Evolutionary conservation across 2,797 vertebrate species (phyloP), one percentile per base, ranked within the genome.

Genomic region (Sebastes itinus): DNA sequence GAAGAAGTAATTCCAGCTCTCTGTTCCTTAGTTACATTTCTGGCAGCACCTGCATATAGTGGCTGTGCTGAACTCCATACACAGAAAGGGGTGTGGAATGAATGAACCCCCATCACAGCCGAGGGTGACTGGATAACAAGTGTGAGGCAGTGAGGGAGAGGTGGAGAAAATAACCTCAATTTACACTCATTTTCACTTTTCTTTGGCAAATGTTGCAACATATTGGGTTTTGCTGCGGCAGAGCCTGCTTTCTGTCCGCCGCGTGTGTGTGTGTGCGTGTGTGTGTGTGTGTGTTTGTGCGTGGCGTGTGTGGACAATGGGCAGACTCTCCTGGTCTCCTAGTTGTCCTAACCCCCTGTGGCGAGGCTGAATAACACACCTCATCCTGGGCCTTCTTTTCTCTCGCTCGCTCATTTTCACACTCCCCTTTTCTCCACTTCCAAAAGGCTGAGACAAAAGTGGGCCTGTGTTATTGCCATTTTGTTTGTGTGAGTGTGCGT

Each of bases 141-240:
- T 90, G 91, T 86, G 89, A 93, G 88, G 87, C 70, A 64, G 91
- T 81, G 88, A 90, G 73, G 80, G 89, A 84, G 86, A 89, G 90
- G 81, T 88, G 89, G 88, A 92, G 91, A 94, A 95, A 95, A 96
- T 96, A 95, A 95, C 95, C 92, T 94, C 94, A 96, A 96, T 96
- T 96, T 96, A 95, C 95, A 97, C 95, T 95, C 92, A 96, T 97
- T 96, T 96, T 95, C 96, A 95, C 95, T 93, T 95, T 96, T 94
- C 95, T 95, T 94, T 94, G 94, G 92, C 89, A 92, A 95, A 95
- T 95, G 95, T 93, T 94, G 89, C 89, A 77, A 92, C 90, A 91
- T 94, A 93, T 94, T 94, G 94, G 89, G 89, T 87, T 93, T 82
- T 89, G 87, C 89, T 56, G 78, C 32, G 42, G 78, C 82, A 65